These are phyloP conservation scores for Parotocinclus haroldoi DNA, from an alignment of 2,797 vertebrate genomes.

Conservation along the genomic window DNA sequence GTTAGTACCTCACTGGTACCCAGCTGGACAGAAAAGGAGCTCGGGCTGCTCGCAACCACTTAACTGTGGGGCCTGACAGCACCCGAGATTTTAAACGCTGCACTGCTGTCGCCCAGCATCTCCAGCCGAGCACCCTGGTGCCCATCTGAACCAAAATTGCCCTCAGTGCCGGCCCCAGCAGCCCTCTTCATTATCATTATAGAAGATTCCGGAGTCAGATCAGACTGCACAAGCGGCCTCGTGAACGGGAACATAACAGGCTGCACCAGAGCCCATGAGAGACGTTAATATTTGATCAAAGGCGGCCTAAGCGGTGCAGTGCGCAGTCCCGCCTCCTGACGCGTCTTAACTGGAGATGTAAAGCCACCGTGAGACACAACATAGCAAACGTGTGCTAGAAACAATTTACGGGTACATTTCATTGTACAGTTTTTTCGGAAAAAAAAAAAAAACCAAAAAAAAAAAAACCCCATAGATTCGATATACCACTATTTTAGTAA, in stretches of 20 bases:
- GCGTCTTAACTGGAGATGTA: constrained; percentile 7
- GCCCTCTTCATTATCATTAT: constrained; percentile 52
- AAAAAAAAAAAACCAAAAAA: no score
- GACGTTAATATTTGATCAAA: constrained; percentile 50
- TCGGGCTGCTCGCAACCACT: constrained; percentile 44
- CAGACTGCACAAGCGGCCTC: constrained; percentile 27
- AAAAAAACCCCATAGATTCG: no score
- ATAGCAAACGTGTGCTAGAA: neutral
- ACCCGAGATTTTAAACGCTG: constrained; percentile 15
- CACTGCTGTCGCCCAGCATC: neutral
- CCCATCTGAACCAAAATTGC: neutral
- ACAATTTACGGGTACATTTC: no score
- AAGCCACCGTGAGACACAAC: neutral
- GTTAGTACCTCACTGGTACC: constrained; percentile 4
- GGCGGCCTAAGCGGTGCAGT: constrained; percentile 30
- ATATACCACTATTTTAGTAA: no score
- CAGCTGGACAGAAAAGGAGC: neutral
- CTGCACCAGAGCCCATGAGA: constrained; percentile 9
- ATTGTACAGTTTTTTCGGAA: no score
- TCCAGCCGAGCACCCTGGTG: neutral
- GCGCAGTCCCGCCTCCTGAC: constrained; percentile 10
- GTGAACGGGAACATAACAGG: constrained; percentile 18
- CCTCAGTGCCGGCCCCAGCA: constrained; percentile 24
- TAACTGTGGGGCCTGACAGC: neutral
- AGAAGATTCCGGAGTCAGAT: constrained; percentile 34